phyloP scores from a whole-genome alignment of 2,113 vertebrate genomes.

The Hemiscyllium ocellatum region DNA sequence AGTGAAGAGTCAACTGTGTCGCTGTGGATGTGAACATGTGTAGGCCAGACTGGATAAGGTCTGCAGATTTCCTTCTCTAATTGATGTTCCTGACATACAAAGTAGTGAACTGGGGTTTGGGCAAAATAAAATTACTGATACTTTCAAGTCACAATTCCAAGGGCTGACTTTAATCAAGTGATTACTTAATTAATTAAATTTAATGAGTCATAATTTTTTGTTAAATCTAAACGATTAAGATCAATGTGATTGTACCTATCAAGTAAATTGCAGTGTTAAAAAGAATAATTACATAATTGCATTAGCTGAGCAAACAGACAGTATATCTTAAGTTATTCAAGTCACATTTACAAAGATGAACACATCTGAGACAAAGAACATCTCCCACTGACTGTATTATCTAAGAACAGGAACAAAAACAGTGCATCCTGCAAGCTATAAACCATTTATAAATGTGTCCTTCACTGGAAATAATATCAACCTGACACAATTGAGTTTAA shows the following conservation, averaged over 20 bases:
- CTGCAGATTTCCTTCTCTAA: background rate
- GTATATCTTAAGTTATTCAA: background rate
- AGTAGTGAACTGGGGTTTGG: background rate
- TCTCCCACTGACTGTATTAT: background rate
- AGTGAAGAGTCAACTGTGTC: background rate
- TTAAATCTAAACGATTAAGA: background rate
- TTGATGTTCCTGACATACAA: no score
- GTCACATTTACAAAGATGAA: background rate
- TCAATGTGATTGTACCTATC: background rate
- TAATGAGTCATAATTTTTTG: background rate
- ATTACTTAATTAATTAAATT: background rate
- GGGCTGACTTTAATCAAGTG: background rate
- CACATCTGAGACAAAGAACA: background rate
- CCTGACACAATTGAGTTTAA: background rate
- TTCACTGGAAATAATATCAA: background rate
- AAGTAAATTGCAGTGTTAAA: background rate
- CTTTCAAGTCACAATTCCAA: background rate
- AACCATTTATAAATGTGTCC: background rate
- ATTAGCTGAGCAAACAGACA: background rate
- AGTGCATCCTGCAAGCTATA: background rate
- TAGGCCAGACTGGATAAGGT: background rate
- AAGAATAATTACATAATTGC: background rate
- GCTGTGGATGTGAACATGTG: background rate
- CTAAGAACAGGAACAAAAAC: background rate
- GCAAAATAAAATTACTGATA: background rate